These are phyloP conservation scores for Luperina testacea DNA, from an alignment of 2,888 invertebrate genomes.

Conservation along the genomic window DNA sequence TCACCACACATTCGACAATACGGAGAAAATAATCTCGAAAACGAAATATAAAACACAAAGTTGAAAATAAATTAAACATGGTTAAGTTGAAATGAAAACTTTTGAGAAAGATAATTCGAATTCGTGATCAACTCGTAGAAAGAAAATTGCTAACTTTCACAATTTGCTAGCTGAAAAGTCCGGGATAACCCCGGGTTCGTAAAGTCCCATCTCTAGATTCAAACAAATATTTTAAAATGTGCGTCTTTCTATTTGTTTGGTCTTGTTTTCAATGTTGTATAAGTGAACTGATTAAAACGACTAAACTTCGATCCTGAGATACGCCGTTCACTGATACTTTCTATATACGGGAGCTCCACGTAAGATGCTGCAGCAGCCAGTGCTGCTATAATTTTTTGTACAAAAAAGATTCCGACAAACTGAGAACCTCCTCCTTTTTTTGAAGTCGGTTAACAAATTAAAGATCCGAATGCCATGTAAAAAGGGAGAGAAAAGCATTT, in stretches of 20 bases:
- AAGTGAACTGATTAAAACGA: neutral
- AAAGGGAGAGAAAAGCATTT: too few species aligned
- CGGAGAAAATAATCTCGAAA: neutral
- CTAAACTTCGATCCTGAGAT: neutral
- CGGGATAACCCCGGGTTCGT: neutral
- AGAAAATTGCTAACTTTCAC: constrained; percentile 8
- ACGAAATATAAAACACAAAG: neutral
- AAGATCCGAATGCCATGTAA: too few species aligned
- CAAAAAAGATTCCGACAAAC: too few species aligned
- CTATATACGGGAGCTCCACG: neutral
- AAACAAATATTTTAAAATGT: constrained; percentile 21
- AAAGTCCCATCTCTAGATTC: constrained; percentile 15
- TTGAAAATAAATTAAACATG: neutral
- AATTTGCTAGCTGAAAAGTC: neutral
- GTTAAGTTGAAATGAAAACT: neutral
- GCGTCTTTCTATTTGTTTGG: constrained; percentile 1
- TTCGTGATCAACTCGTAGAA: constrained; percentile 2
- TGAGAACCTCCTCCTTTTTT: too few species aligned
- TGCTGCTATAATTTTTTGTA: neutral
- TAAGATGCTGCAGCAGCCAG: neutral
- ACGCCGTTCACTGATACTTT: neutral
- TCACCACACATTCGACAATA: neutral
- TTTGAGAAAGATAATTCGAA: constrained; percentile 1
- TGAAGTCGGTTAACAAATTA: too few species aligned
- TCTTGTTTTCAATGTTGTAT: constrained; percentile 4